phyloP scores from a whole-genome alignment of 2,797 vertebrate genomes.

The Coregonus suidteri region DNA sequence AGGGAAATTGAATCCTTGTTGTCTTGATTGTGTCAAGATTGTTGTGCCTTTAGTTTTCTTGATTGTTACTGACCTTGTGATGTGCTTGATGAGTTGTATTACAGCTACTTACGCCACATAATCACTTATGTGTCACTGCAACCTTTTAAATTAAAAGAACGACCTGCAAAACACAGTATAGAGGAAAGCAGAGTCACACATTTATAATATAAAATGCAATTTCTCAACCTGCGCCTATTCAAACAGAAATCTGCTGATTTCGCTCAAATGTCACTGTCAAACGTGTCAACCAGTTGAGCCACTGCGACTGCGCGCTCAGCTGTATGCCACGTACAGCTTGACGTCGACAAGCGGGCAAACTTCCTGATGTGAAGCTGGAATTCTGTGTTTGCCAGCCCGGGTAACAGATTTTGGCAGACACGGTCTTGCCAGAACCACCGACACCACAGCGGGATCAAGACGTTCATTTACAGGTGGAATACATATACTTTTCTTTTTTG shows the following conservation, averaged over 20 bases:
- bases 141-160: too few species aligned
- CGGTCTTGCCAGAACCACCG: slow-evolving; percentile 58
- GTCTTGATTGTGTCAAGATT: background rate
- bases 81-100: background rate
- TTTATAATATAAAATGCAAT: too few species aligned
- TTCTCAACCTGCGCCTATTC: too few species aligned
- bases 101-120: too few species aligned
- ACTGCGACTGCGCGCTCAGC: slow-evolving; percentile 59
- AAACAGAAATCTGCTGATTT: too few species aligned
- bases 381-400: slow-evolving; percentile 47
- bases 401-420: slow-evolving; percentile 48
- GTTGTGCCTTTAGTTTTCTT: background rate
- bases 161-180: too few species aligned
- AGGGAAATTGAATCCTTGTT: background rate
- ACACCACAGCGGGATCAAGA: slow-evolving; percentile 63
- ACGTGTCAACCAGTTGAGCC: background rate
- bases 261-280: too few species aligned
- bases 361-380: slow-evolving; percentile 72
- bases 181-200: too few species aligned
- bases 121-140: too few species aligned
- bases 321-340: slow-evolving; percentile 78
- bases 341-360: slow-evolving; percentile 61
- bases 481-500: background rate
- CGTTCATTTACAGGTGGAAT: slow-evolving; percentile 68
- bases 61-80: background rate